Base-by-base conservation (phyloP, 2,113 vertebrate species). In the Poecile atricapillus region DNA sequence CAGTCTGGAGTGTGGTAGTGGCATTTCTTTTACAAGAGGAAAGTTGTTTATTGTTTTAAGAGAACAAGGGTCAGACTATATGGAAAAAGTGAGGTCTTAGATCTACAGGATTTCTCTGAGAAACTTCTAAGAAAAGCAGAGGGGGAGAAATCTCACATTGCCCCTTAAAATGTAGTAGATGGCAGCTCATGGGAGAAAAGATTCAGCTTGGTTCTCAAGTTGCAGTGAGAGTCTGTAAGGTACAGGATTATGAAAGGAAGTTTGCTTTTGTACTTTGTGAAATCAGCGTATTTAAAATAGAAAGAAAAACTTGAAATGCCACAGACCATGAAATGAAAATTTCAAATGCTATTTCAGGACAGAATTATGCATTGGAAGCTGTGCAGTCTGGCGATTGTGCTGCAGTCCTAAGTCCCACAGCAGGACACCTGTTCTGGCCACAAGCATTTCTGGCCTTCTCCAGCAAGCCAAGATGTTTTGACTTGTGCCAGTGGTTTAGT, bases 321-420 rank as follows among this genome's bases (percentile, higher is more conserved):
- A 46, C 33, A 76, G 90, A 91, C 90, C 90, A 85, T 97, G 92
- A 95, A 97, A 95, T 94, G 59, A 89, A 88, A 88, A 93, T 88
- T 94, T 91, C 63, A 80, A 60, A 74, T 44, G 11, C 14, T 90
- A 7, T 81, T 90, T 93, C 39, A 52, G 83, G 43, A 52, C 46
- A 78, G 88, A 93, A 86, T 77, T 90, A 37, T 0, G 3, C 2
- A 2, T 6, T 55, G 75, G 50, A 71, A 91, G 43, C 28, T 73
- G 53, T 74, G 25, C 46, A 73, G 71, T 11, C 28, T 83, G 53
- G 23, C 4, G 1, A 27, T 75, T 0, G 0, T 68, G 62, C 79
- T 85, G 77, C 78, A 53, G 62, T 31, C 73, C 53, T 52, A 15
- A 15, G 17, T 75, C 73, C 62, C 13, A 1, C 33, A 83, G 76